phyloP scores from a whole-genome alignment of 1,140 invertebrate species.

The Drosophila grimshawi region DNA sequence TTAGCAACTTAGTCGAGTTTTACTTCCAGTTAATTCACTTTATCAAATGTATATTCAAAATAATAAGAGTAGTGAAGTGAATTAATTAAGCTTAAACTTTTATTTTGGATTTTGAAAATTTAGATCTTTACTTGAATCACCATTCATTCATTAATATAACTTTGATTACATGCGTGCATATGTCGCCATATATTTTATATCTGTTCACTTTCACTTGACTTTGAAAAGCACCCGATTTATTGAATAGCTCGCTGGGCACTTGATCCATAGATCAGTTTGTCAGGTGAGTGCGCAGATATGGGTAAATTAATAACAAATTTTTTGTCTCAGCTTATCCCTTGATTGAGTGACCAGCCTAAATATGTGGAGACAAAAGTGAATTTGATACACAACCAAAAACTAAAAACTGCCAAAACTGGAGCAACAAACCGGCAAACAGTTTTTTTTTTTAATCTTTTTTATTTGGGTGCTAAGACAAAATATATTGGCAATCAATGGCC shows the following conservation, averaged over 20 bases:
- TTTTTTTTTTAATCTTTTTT: conserved; percentile 42
- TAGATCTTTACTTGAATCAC: no score
- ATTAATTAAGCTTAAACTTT: no score
- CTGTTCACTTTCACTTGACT: conserved; percentile 64
- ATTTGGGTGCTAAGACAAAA: conserved; percentile 42
- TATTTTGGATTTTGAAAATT: no score
- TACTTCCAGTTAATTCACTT: no score
- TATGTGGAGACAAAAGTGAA: conserved; percentile 33
- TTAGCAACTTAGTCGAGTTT: no score
- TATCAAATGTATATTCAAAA: no score
- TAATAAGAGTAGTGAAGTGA: no score
- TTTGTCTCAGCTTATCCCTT: conserved; percentile 11
- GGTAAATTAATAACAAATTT: background rate
- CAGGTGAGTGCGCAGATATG: background rate
- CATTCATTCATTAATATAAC: no score
- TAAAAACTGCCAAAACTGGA: conserved; percentile 34
- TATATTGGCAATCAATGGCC: conserved; percentile 36
- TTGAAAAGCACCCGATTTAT: conserved; percentile 17
- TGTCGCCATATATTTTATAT: background rate
- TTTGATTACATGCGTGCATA: background rate
- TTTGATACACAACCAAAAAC: background rate
- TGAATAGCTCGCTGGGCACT: conserved; percentile 1
- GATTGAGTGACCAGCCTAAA: conserved; percentile 4
- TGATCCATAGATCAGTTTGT: conserved; percentile 14
- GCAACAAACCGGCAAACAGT: conserved; percentile 22